Base-by-base conservation (phyloP, 1,140 invertebrate genomes). In the Eriocheir sinensis region DNA sequence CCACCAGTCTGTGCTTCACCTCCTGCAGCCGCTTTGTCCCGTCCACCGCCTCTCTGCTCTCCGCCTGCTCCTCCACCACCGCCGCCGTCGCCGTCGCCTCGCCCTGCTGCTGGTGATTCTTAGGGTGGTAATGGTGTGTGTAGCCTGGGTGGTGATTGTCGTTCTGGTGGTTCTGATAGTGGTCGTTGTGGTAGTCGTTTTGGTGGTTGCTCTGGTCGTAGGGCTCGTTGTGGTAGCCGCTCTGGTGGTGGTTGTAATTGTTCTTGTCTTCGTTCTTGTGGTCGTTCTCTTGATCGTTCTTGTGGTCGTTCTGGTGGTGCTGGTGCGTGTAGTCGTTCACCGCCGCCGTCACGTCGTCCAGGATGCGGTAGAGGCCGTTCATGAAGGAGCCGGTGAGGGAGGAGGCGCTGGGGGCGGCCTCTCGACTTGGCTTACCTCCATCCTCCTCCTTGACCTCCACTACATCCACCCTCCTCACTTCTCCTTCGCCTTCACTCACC, bases 311-410 rank as follows among this genome's bases (percentile, higher is more conserved):
- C 32, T 85, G 79, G 60, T 72, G 60, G 60, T 27, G 4, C 21
- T 3, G 17, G 27, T 72, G 60, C 17, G 60, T 72, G 60, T 72
- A 72, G 6, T 44, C 89, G 38, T 83, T 90, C 12, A 81, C 38
- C 8, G 93, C 40, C 0, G 30, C n/a, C 30, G 88, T n/a, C 0
- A 38, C 86, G n/a, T 89, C 36, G 27, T 94, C 86, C 72, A 94
- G 60, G 32, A 94, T 94, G 3, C 93, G 86, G 30, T 93, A 93
- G 85, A 93, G 79, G 36, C 92, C 92, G 38, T 72, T 79, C 91
- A 93, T 53, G 21, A 93, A 60, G 2, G 92, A 38, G 40, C 4
- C 38, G 15, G 17, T n/a, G 79, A 85, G 17, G 30, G 91, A 85
- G 90, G 38, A n/a, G 21, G 2, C 17, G 0, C 40, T 41, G 4